Evolutionary conservation across 2,797 vertebrate species (phyloP).

Genomic region (Epinephelus malabaricus): DNA sequence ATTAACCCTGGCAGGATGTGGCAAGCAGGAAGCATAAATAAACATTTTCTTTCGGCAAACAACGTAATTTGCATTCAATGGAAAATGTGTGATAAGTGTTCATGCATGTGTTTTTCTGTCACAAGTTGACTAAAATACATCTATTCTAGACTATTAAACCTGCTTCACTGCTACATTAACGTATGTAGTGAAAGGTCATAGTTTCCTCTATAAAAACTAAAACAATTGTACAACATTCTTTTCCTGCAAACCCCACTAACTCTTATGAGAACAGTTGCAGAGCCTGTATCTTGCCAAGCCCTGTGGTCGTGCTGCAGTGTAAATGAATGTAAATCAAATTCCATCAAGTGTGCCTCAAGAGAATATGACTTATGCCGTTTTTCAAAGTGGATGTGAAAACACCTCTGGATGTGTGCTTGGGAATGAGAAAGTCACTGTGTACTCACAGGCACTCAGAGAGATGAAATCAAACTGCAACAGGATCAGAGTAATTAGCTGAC

Average conservation of each 20-base stretch:
- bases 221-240: not conserved
- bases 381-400: constrained; percentile 36
- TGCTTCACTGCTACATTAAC: not conserved
- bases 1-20: constrained; percentile 23
- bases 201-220: not conserved
- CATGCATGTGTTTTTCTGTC: not conserved
- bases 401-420: not conserved
- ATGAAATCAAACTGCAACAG: constrained; percentile 20
- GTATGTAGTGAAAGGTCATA: not conserved
- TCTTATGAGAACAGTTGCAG: constrained; percentile 4
- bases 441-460: constrained; percentile 8
- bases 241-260: constrained; percentile 16
- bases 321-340: constrained; percentile 66
- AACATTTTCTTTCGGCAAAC: not conserved
- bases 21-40: constrained; percentile 13
- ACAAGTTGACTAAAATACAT: not conserved
- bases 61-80: not conserved
- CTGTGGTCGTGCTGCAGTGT: constrained; percentile 48
- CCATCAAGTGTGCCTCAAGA: constrained; percentile 22
- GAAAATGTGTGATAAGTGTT: not conserved
- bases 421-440: not conserved
- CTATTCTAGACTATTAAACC: not conserved
- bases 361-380: constrained; percentile 29
- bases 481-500: constrained; percentile 20
- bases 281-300: constrained; percentile 53